Base-by-base conservation (phyloP, 53 echinoderm and acorn worm species). In the Echinarachnius parma region DNA sequence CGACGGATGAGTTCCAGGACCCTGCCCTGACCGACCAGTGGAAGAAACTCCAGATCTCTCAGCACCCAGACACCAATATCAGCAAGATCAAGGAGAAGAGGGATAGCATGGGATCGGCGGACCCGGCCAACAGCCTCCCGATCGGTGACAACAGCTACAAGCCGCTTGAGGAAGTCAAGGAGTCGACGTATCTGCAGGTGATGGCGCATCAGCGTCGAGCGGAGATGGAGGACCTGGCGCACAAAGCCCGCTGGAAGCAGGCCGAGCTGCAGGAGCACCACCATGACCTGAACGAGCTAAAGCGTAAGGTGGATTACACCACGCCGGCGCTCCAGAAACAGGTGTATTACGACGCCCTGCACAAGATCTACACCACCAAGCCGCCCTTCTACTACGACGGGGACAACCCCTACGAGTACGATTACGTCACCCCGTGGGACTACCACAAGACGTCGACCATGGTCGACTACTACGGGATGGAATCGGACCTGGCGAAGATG, bases 331-430 rank as follows among this genome's bases (percentile, higher is more conserved):
- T 88, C 31, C 98, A 91, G 61, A 82, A 91, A 18, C 75, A 81
- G 9, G 98, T 96, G 13, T 96, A 96, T 57, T 96, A 91, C 42
- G 98, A 96, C 56, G 85, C 83, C 19, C 83, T 96, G 60, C 98
- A 91, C 70, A 91, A 96, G 66, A 91, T 91, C 34, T 91, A 91
- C 80, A 91, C 85, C 27, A 76, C 79, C 9, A 96, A 90, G 72
- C 87, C 98, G 18, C 98, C 98, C 19, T 96, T 96, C 62, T 88
- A 88, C 53, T 83, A 91, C 54, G 98, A 96, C 32, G 98, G 98
- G 4, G 90, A 90, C 37, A 91, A 96, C 33, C 98, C 98, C 1
- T 96, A 96, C 46, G 98, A 96, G 60, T 84, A 90, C 32, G 98
- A 96, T 67, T 90, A 76, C 29, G 90, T 96, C 9, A 64, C 78